Percentiles rank a stretch among this genome's conserved stretches.
Evolutionary conservation across 2,113 vertebrate species (phyloP).

Genomic region (Rallus limicola): DNA sequence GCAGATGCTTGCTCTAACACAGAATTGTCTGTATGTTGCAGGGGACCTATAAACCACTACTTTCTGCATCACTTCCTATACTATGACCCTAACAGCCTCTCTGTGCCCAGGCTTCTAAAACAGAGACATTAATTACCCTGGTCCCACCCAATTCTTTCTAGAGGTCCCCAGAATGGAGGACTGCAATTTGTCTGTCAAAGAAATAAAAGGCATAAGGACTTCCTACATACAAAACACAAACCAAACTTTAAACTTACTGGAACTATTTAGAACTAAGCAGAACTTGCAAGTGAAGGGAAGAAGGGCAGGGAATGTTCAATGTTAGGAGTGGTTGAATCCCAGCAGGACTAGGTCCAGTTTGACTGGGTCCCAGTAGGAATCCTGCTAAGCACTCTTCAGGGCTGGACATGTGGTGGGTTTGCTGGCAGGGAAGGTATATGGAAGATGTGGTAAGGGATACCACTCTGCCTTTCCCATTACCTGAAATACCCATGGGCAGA

Average conservation of each 20-base stretch:
- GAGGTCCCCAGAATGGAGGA: neutral
- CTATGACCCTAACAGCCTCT: neutral
- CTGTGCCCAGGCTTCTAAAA: neutral
- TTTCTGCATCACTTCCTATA: neutral
- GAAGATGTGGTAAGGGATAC: neutral
- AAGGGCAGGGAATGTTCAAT: neutral
- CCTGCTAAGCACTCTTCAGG: neutral
- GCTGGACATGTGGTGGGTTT: neutral
- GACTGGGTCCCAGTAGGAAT: neutral
- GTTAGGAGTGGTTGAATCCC: neutral
- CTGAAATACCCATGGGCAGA: neutral
- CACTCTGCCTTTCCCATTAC: neutral
- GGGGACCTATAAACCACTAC: neutral
- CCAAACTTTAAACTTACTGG: neutral
- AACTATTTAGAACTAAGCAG: neutral
- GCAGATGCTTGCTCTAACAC: neutral
- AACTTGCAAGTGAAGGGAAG: neutral
- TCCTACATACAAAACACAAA: neutral
- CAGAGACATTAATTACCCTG: neutral
- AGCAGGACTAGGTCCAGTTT: too few species aligned
- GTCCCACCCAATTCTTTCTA: neutral
- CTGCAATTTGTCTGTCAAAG: neutral
- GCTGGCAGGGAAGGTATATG: neutral
- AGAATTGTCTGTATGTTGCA: neutral
- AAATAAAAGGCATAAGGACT: neutral